A percentile compares a stretch with the other conserved stretches of the same genome.
phyloP scores from a whole-genome alignment of 92 coral and sea anemone genomes.

The Bergia sp. region DNA sequence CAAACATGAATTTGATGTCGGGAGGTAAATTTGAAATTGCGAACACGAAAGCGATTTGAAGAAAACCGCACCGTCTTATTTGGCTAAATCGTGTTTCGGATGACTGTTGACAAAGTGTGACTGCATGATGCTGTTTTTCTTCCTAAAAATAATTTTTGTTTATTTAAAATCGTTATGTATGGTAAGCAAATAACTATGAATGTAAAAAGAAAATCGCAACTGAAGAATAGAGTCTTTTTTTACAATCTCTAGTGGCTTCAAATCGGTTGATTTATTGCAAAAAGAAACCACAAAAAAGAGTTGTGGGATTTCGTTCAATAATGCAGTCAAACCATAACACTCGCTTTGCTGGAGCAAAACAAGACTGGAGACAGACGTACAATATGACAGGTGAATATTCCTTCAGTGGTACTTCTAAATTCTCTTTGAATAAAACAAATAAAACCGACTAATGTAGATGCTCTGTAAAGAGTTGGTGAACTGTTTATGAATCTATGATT shows the following conservation, averaged over 20 bases:
- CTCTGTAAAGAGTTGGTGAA: not conserved
- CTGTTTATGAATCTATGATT: not conserved
- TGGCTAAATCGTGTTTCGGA: not conserved
- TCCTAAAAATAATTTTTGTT: not conserved
- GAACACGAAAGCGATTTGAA: not conserved
- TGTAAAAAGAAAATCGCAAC: not conserved
- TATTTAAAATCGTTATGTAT: not conserved
- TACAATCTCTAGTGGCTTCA: slow-evolving; percentile 27
- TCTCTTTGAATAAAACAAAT: too few relatives aligned
- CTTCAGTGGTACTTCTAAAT: not conserved
- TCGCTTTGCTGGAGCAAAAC: slow-evolving; percentile 28
- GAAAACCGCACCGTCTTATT: slow-evolving; percentile 22
- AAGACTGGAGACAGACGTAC: too few relatives aligned
- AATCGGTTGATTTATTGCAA: slow-evolving; percentile 40
- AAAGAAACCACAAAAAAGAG: slow-evolving; percentile 20
- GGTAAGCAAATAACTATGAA: slow-evolving; percentile 1
- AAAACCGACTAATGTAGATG: not conserved
- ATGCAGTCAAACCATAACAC: not conserved
- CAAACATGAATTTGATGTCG: not conserved
- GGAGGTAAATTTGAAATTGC: slow-evolving; percentile 16
- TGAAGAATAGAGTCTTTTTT: not conserved
- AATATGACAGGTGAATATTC: not conserved
- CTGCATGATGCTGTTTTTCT: not conserved
- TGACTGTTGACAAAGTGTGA: not conserved
- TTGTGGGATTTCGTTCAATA: slow-evolving; percentile 18